Conservation (phyloP, 2,888 invertebrate genomes). For the Sthenelais limicola region DNA sequence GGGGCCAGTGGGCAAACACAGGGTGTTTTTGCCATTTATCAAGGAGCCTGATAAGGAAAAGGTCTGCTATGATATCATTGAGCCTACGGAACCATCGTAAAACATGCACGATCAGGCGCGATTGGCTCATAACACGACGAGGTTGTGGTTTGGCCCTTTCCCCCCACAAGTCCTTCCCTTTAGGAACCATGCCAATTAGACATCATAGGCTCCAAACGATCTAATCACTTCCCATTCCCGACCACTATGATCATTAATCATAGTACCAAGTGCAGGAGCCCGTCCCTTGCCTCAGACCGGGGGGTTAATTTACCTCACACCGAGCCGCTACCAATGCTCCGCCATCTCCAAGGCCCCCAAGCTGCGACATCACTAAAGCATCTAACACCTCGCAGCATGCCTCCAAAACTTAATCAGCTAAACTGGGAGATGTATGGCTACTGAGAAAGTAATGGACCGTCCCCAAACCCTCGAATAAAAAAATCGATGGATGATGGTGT, state of each 20-base stretch:
- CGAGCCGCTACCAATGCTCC: neutral
- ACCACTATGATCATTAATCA: constrained; percentile 26
- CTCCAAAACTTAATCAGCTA: too few relatives aligned
- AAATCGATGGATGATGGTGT: too few relatives aligned
- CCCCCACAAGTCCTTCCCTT: constrained; percentile 1
- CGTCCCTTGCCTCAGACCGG: constrained; percentile 19
- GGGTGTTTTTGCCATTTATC: too few relatives aligned
- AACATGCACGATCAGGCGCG: constrained; percentile 6
- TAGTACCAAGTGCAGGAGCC: neutral
- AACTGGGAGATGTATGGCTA: too few relatives aligned
- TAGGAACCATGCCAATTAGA: constrained; percentile 37
- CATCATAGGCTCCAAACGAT: constrained; percentile 35
- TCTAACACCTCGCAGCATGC: too few relatives aligned
- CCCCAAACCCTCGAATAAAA: too few relatives aligned
- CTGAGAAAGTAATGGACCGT: too few relatives aligned
- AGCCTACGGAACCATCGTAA: too few relatives aligned
- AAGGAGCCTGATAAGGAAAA: too few relatives aligned
- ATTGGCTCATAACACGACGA: constrained; percentile 28
- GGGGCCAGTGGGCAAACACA: too few relatives aligned
- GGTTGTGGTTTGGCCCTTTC: neutral
- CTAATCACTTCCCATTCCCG: constrained; percentile 38
- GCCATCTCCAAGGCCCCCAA: constrained; percentile 4
- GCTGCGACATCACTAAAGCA: too few relatives aligned
- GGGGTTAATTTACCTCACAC: constrained; percentile 32
- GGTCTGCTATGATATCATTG: too few relatives aligned